A percentile compares a stretch with the other conserved stretches of the same genome.
phyloP scores from a whole-genome alignment of 2,113 vertebrate genomes.

The Mustela lutreola region DNA sequence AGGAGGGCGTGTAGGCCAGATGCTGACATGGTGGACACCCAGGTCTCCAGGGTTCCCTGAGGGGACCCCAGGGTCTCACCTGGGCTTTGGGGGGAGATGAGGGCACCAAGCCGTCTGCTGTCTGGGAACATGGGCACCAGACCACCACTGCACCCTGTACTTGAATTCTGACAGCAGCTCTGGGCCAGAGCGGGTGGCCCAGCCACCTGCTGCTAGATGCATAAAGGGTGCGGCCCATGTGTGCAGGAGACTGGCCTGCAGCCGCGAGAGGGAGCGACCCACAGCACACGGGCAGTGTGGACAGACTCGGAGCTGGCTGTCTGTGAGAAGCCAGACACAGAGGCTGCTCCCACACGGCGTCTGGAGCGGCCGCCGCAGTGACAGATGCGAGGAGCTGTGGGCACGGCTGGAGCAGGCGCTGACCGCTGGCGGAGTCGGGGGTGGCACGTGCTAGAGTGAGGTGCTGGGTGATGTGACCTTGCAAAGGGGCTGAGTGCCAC shows the following conservation, averaged over 20 bases:
- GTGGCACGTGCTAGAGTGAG: neutral
- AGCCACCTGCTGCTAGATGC: neutral
- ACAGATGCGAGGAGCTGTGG: neutral
- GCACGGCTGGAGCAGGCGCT: neutral
- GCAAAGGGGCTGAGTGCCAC: neutral
- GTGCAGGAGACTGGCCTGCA: neutral
- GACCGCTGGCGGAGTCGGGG: neutral
- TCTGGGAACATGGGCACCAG: neutral
- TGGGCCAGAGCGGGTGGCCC: neutral
- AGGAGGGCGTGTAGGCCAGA: neutral
- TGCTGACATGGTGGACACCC: neutral
- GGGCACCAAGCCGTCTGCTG: neutral
- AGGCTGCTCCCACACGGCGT: neutral
- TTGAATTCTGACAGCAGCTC: neutral
- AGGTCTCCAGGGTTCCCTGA: neutral
- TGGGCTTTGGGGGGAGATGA: neutral
- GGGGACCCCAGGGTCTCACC: neutral
- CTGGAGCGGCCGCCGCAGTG: neutral
- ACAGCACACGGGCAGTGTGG: neutral
- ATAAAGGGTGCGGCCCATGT: rapidly evolving
- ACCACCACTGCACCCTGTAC: neutral
- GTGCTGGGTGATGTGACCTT: neutral
- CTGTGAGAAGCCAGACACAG: neutral
- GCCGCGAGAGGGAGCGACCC: neutral
- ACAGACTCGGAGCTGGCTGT: neutral